Base-by-base conservation (phyloP, 23 tunicate genomes). In the Corella eumyota region DNA sequence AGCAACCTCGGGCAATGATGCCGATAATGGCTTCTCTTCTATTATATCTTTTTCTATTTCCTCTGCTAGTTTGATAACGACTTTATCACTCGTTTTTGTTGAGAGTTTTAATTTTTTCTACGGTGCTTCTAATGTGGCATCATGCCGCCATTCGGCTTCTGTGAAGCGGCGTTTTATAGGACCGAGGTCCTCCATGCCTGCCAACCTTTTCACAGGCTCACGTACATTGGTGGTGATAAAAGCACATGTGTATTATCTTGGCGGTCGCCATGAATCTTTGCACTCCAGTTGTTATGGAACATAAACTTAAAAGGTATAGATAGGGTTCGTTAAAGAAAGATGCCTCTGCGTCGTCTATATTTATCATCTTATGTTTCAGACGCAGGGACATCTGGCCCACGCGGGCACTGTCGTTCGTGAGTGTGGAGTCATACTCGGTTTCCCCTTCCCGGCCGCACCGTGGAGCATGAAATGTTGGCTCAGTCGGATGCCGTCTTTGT, bases 211-310 rank as follows among this genome's bases (percentile, higher is more conserved):
- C 26, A 48, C 24, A 3, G 54, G 54, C 3, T 48, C 24, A 2
- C 5, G 22, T 3, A 26, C 5, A 26, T 48, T 48, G 54, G 54
- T 48, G 4, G 54, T 48, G 3, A 48, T 48, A 26, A 2, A 48
- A 2, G 54, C 54, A 3, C 3, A 4, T 3, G 54, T 48, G 3
- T 48, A 26, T 48, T 48, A 26, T 48, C 54, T 4, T 48, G 54
- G 54, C 54, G 54, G 24, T 48, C 54, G 3, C 54, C 54, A 26
- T 48, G 54, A 2, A 26, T 48, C 54, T 48, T 48, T 26, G 54
- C 54, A 2, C 4, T 2, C 54, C 54, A 48, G 24, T 48, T 48
- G 3, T 25, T 21, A 26, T 48, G 54, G 54, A 21, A 48, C 54
- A 48, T 48, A 48, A 48, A 48, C 5, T 48, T 48, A 3, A 48